A percentile compares a stretch with the other conserved stretches of the same genome.
Evolutionary conservation across 2,888 invertebrate species (phyloP).

Genomic region (Eupithecia pulchellata): DNA sequence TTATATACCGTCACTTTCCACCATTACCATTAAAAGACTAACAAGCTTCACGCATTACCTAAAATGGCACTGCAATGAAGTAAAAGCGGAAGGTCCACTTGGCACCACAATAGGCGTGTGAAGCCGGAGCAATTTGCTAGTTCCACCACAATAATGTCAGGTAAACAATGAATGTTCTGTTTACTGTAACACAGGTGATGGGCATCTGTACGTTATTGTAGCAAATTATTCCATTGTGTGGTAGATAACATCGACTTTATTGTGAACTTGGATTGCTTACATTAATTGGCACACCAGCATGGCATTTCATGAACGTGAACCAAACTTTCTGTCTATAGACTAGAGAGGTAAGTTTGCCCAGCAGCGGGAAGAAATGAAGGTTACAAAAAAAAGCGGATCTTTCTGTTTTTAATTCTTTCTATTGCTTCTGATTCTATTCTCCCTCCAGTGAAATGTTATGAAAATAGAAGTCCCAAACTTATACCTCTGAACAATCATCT

Average conservation of each 20-base stretch:
- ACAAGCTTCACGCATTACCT: neutral
- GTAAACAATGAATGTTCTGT: conserved; percentile 51
- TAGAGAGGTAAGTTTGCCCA: neutral
- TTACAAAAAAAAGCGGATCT: neutral
- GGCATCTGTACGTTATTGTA: conserved; percentile 54
- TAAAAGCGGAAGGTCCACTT: conserved; percentile 26
- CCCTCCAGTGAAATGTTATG: neutral
- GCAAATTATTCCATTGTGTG: conserved; percentile 59
- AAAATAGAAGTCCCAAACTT: neutral
- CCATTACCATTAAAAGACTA: too few species aligned
- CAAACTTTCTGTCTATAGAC: neutral
- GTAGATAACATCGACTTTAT: conserved; percentile 45
- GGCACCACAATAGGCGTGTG: conserved; percentile 22
- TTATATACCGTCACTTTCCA: too few species aligned
- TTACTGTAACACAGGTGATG: conserved; percentile 57
- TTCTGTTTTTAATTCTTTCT: neutral
- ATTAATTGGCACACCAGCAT: neutral
- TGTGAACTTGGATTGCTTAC: conserved; percentile 32
- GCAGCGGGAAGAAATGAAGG: neutral
- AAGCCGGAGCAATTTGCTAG: conserved; percentile 23
- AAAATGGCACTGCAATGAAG: neutral
- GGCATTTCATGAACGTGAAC: neutral
- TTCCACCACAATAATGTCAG: conserved; percentile 20
- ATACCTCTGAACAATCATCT: neutral
- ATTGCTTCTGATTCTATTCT: neutral